Evolutionary conservation across 2,113 vertebrate genomes (phyloP).

Genomic region (Dinomys branickii): DNA sequence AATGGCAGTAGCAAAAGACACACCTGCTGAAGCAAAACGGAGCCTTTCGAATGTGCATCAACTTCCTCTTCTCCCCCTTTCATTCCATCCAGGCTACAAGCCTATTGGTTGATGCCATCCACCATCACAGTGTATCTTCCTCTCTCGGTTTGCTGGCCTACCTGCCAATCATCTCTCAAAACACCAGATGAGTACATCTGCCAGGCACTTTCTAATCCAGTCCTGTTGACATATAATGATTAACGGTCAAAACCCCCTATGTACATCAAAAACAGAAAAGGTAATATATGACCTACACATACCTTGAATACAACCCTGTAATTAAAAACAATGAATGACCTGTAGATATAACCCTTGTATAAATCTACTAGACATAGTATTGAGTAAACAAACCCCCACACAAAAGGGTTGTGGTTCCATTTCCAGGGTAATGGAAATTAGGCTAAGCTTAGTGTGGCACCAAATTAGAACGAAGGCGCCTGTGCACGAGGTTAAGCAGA

Average conservation of each 20-base stretch:
- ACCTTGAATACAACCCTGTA: not conserved
- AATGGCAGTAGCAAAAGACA: too few species aligned
- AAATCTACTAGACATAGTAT: not conserved
- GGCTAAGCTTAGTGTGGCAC: not conserved
- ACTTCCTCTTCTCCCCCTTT: too few species aligned
- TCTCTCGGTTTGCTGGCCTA: too few species aligned
- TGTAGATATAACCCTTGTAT: not conserved
- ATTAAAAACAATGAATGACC: not conserved
- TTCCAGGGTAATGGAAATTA: not conserved
- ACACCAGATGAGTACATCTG: not conserved
- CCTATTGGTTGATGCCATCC: too few species aligned
- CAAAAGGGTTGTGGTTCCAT: not conserved
- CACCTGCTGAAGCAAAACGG: too few species aligned
- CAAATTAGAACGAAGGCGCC: not conserved
- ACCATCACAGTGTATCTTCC: too few species aligned
- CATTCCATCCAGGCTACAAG: too few species aligned
- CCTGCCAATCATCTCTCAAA: not conserved
- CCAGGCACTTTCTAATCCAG: not conserved
- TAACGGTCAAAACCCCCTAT: not conserved
- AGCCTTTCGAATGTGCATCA: too few species aligned
- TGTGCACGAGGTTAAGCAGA: not conserved
- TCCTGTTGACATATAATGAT: not conserved
- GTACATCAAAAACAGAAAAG: not conserved
- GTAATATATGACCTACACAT: not conserved
- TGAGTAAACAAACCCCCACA: not conserved